These are phyloP conservation scores for Denticeps clupeoides DNA, from an alignment of 2,797 vertebrate genomes.

Conservation along the genomic window DNA sequence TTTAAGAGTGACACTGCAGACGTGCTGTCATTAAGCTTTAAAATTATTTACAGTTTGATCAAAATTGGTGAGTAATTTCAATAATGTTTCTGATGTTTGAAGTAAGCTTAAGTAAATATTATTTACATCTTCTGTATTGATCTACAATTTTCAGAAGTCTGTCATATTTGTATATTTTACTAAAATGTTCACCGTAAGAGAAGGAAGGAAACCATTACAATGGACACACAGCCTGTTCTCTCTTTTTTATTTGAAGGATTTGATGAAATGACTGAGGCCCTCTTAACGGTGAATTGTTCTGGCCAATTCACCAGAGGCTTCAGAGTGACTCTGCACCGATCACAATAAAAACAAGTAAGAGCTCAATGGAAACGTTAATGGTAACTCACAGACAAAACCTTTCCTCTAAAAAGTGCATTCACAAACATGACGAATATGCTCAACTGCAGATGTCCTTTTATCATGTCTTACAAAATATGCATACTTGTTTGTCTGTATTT, in stretches of 20 bases:
- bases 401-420: slow-evolving; percentile 95
- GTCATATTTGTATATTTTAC: too few relatives aligned
- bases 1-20: too few relatives aligned
- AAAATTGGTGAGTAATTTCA: too few relatives aligned
- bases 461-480: slow-evolving; percentile 73
- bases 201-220: slow-evolving; percentile 40
- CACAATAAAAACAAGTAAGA: slow-evolving; percentile 69
- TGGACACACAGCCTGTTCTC: slow-evolving; percentile 53
- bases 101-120: too few relatives aligned
- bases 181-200: too few relatives aligned
- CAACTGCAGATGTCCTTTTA: slow-evolving; percentile 77
- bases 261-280: slow-evolving; percentile 58
- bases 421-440: slow-evolving; percentile 97
- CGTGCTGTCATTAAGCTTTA: too few relatives aligned
- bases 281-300: slow-evolving; percentile 49
- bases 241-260: slow-evolving; percentile 63
- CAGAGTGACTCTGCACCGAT: slow-evolving; percentile 47
- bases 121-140: too few relatives aligned
- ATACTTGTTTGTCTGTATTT: slow-evolving; percentile 85
- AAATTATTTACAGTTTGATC: too few relatives aligned
- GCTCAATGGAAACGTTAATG: slow-evolving; percentile 75
- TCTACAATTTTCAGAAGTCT: too few relatives aligned
- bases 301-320: slow-evolving; percentile 53
- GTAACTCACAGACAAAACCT: slow-evolving; percentile 95
- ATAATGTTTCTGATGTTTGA: too few relatives aligned